Base-by-base conservation (phyloP, 2,797 vertebrate genomes). In the Aeoliscus strigatus region DNA sequence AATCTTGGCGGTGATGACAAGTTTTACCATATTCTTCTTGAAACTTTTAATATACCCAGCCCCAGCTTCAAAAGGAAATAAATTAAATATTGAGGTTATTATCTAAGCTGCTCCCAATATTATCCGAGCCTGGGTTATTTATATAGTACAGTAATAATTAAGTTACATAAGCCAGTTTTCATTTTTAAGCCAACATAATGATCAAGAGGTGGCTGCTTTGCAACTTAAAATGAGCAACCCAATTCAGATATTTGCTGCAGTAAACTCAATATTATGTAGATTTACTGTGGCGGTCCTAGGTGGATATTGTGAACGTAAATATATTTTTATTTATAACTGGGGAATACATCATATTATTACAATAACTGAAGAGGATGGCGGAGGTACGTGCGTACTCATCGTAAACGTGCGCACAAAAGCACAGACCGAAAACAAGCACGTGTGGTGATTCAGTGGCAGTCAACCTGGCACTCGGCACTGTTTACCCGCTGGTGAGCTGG, bases 1-100 rank as follows among this genome's bases (percentile, higher is more conserved):
- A 80, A 79, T 81, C 54, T 60, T n/a, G 63, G 66, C 51, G 74
- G 62, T 68, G 73, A 79, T 75, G 77, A 77, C 79, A 82, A 80
- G 58, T 79, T 72, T 73, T 62, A 66, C 61, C 65, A 65, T 69
- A 82, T 81, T 79, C 66, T 65, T 77, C 75, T 69, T 72, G 73
- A 86, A 81, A n/a, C 75, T 85, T 78, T 68, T 73, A 72, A 79
- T 70, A 61, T 75, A 65, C 56, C 57, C 60, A 39, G 66, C 66
- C 48, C 10, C 9, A 12, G 62, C 77, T 83, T 82, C 79, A 85
- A 83, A 81, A 63, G 44, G 30, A 43, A 66, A 71, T 75, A 66
- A 71, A 76, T 79, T 66, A 82, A 83, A 83, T 80, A 84, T 82
- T 83, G 64, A 83, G 58, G 49, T 63, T 79, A 85, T 82, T 85